Conservation (phyloP, 2,797 vertebrate species). For the Amniataba percoides region DNA sequence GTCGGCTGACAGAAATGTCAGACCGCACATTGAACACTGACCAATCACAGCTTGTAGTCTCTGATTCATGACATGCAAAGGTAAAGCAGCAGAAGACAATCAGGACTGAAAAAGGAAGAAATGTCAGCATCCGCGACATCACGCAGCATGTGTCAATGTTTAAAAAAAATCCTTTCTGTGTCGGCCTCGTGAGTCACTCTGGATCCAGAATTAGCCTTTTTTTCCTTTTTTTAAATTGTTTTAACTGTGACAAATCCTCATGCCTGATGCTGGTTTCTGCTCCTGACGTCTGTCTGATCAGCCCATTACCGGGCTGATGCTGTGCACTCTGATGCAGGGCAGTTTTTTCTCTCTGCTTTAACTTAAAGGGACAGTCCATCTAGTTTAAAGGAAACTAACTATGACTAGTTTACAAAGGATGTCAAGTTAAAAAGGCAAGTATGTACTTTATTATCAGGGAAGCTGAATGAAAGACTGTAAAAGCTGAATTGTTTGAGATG, state of each 20-base stretch:
- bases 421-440: neutral
- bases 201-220: neutral
- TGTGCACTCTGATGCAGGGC: neutral
- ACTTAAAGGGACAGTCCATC: too few relatives aligned
- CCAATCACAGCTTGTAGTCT: neutral
- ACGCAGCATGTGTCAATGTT: neutral
- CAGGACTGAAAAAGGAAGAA: neutral
- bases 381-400: too few relatives aligned
- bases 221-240: neutral
- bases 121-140: neutral
- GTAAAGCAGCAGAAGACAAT: neutral
- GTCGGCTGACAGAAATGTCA: constrained; percentile 3
- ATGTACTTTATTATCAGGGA: too few relatives aligned
- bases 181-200: neutral
- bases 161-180: neutral
- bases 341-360: neutral
- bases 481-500: too few relatives aligned
- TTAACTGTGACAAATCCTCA: neutral
- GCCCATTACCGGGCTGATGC: neutral
- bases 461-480: too few relatives aligned
- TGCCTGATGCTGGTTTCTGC: too few relatives aligned
- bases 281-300: neutral
- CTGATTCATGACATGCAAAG: neutral
- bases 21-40: neutral
- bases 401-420: neutral